These are phyloP conservation scores for Lymantria dispar DNA, from an alignment of 2,888 invertebrate genomes.

Conservation along the genomic window DNA sequence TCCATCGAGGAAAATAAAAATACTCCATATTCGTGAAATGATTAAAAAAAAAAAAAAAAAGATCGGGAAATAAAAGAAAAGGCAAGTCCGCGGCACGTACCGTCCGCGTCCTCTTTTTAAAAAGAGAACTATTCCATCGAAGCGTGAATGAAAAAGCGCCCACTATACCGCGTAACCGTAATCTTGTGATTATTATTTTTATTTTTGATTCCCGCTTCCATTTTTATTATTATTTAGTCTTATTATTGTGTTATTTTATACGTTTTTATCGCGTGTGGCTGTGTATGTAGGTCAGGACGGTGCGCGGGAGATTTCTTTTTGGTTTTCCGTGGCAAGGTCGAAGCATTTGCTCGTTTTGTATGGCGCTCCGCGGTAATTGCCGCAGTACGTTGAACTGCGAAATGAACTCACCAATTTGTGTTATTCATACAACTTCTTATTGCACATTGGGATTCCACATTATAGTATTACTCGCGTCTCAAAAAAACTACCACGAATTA, in stretches of 20 bases:
- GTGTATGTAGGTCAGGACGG: conserved; percentile 78
- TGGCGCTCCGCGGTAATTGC: conserved; percentile 31
- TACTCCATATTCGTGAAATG: conserved; percentile 81
- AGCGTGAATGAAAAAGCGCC: conserved; percentile 80
- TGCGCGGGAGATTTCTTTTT: conserved; percentile 60
- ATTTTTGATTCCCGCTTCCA: conserved; percentile 61
- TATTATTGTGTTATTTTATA: conserved; percentile 71
- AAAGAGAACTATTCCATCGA: conserved; percentile 77
- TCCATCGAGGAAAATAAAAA: conserved; percentile 76
- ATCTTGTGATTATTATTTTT: conserved; percentile 78
- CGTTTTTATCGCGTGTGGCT: conserved; percentile 63
- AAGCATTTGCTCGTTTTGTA: conserved; percentile 52
- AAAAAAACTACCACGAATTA: no score
- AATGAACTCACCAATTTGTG: conserved; percentile 9
- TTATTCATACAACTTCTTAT: background rate
- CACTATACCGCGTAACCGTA: conserved; percentile 67
- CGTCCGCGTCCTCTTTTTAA: conserved; percentile 63
- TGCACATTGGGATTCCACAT: background rate
- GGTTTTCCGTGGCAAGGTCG: conserved; percentile 73
- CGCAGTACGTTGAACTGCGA: conserved; percentile 43
- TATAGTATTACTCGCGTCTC: no score
- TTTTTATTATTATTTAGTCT: conserved; percentile 71
- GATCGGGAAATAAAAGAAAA: conserved; percentile 62
- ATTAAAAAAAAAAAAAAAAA: conserved; percentile 74
- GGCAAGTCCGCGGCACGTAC: conserved; percentile 72